phyloP scores from a whole-genome alignment of 1,140 invertebrate genomes.

The Mercenaria mercenaria region DNA sequence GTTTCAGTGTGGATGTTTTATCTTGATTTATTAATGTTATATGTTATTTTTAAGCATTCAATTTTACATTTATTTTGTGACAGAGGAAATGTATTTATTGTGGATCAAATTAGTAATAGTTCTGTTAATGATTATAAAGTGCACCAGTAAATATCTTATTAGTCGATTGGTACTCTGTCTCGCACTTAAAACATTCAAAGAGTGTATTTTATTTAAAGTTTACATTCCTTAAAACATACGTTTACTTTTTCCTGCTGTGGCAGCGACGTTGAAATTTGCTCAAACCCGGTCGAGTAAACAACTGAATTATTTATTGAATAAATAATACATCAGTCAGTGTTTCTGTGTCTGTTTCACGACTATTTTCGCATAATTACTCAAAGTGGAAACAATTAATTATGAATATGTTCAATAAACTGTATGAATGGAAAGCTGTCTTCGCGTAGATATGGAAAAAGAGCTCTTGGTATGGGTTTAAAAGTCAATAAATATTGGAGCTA shows the following conservation, averaged over 20 bases:
- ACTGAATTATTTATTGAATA: not conserved
- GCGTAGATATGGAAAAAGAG: not conserved
- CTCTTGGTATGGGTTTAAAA: not conserved
- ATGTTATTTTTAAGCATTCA: too few relatives aligned
- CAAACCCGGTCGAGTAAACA: not conserved
- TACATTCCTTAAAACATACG: not conserved
- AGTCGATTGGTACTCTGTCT: too few relatives aligned
- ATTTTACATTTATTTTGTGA: too few relatives aligned
- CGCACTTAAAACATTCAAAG: too few relatives aligned
- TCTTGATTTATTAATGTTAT: too few relatives aligned
- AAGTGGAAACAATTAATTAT: not conserved
- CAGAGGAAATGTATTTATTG: too few relatives aligned
- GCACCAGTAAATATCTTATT: too few relatives aligned
- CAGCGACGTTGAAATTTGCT: not conserved
- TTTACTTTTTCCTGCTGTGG: not conserved
- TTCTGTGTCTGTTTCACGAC: conserved; percentile 3
- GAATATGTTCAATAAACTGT: not conserved
- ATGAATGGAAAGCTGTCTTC: not conserved
- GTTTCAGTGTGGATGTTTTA: too few relatives aligned
- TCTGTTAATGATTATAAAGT: too few relatives aligned
- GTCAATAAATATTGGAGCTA: not conserved
- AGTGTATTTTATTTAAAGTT: too few relatives aligned
- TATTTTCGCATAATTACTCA: conserved; percentile 19
- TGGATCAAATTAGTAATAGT: too few relatives aligned
- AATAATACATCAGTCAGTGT: conserved; percentile 8